Percentiles rank a stretch among this genome's conserved stretches.
Evolutionary conservation across 2,888 invertebrate genomes (phyloP).

Genomic region (Acanthosepion esculentum): DNA sequence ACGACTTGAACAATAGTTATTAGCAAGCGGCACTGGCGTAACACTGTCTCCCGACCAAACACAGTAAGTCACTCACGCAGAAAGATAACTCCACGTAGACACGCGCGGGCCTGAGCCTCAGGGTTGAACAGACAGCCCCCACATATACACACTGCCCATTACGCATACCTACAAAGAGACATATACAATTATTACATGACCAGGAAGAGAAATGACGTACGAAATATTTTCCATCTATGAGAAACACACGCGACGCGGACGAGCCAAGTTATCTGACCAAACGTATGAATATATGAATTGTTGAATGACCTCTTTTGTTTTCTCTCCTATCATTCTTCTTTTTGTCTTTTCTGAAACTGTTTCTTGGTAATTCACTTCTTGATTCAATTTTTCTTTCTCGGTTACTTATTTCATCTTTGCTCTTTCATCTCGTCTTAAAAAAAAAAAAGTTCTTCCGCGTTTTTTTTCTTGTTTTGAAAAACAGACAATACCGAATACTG

Average conservation of each 20-base stretch:
- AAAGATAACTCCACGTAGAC: neutral
- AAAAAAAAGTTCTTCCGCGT: neutral
- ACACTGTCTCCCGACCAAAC: neutral
- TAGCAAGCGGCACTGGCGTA: neutral
- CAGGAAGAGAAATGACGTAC: neutral
- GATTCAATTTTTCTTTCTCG: neutral
- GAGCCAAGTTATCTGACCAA: neutral
- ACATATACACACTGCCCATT: neutral
- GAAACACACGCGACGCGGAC: neutral
- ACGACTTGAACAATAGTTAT: constrained; percentile 18
- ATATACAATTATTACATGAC: neutral
- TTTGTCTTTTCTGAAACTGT: neutral
- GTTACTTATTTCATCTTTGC: neutral
- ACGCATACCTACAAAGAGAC: neutral
- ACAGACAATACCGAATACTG: neutral
- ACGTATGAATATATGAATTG: too few relatives aligned
- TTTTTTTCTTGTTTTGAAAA: neutral
- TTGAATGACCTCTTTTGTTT: too few relatives aligned
- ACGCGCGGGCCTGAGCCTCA: neutral
- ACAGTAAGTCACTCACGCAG: neutral
- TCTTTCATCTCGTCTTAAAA: neutral
- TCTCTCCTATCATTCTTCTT: neutral
- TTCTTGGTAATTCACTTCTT: neutral
- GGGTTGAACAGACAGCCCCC: neutral
- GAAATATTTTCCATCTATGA: neutral